Base-by-base conservation (phyloP, 2,797 vertebrate genomes). In the Xenops minutus region DNA sequence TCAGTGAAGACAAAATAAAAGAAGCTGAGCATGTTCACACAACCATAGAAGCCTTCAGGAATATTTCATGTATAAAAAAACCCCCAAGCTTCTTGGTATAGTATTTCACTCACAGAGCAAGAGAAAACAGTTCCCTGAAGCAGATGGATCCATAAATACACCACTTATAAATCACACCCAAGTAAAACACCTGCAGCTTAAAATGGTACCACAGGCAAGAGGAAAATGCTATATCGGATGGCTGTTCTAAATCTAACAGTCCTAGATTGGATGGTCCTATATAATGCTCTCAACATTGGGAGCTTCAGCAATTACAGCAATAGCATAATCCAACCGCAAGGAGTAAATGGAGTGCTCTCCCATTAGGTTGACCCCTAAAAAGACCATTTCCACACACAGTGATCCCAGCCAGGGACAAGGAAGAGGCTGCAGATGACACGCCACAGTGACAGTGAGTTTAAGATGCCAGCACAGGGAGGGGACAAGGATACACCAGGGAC, bases 1-100 rank as follows among this genome's bases (percentile, higher is more conserved):
- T 89, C 56, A 17, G 80, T 30, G 48, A 88, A 76, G 11, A 61
- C 27, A 88, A 82, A 92, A 73, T 49, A 73, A 81, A 76, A 22
- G 23, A 69, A 58, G 59, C 18, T 85, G 71, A 69, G 46, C 62
- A 23, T 11, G 30, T 14, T 87, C 67, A n/a, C 20, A 55, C 13
- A 73, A 66, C 39, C 39, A 64, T 51, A 43, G 16, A 91, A 92
- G 59, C 41, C 51, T 76, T 91, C 58, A 72, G 52, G 44, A 78
- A 54, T 41, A 67, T 30, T 86, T 85, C 29, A 71, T 13, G 11
- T 41, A 63, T 18, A 44, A 56, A 84, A 84, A 56, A 15, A 24
- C 1, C 7, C 7, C 6, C 21, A 59, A 67, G 49, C 30, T 67
- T 59, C 43, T 73, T 46, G 18, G 26, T 36, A 29, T 10, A 52